Conservation (phyloP, 2,113 vertebrate genomes). For the Lamprotornis superbus region DNA sequence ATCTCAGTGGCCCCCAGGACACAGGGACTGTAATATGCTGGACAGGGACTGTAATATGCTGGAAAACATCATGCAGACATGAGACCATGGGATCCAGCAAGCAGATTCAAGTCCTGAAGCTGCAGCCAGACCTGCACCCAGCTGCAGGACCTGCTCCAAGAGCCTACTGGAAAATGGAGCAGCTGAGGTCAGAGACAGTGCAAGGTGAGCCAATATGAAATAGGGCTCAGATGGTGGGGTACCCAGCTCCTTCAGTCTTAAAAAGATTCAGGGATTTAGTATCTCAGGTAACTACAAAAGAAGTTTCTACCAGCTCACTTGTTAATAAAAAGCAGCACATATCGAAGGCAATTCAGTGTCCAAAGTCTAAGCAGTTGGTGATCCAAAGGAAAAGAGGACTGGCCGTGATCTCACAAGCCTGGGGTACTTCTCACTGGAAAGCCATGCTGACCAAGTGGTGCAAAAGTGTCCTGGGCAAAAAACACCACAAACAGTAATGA, state of each 20-base stretch:
- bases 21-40: not conserved
- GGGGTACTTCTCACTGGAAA: accelerated
- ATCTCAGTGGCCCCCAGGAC: not conserved
- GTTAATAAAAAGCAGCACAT: not conserved
- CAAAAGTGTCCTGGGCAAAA: not conserved
- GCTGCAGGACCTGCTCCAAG: not conserved
- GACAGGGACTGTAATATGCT: not conserved
- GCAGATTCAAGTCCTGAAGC: not conserved
- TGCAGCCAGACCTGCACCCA: not conserved
- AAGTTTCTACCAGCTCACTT: not conserved
- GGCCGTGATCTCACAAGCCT: not conserved
- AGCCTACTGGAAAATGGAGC: not conserved
- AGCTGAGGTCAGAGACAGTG: not conserved
- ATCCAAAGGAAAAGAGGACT: not conserved
- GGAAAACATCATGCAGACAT: accelerated
- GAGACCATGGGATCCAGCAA: not conserved
- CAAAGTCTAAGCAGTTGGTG: not conserved
- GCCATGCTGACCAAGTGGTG: not conserved
- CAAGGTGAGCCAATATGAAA: not conserved
- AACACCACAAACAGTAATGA: not conserved
- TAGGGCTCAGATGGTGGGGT: accelerated
- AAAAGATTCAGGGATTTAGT: not conserved
- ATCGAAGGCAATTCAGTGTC: not conserved
- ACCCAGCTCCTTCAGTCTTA: not conserved
- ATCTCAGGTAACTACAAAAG: not conserved